Conservation (phyloP, 2,888 invertebrate genomes). For the Ceriagrion tenellum region DNA sequence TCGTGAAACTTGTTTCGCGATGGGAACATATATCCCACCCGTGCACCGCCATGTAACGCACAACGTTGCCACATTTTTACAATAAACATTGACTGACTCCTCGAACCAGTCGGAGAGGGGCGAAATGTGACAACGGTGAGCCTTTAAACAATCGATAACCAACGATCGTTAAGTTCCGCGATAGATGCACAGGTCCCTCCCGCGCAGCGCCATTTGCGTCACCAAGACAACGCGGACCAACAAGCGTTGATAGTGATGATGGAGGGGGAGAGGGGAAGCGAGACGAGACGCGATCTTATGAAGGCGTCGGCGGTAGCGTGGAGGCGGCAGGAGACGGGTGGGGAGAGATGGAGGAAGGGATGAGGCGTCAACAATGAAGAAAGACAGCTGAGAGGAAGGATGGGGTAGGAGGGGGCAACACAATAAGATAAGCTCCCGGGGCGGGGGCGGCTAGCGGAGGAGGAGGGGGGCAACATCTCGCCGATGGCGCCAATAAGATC, state of each 20-base stretch:
- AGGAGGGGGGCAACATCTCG: neutral
- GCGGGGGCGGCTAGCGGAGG: neutral
- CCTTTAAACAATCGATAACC: too few species aligned
- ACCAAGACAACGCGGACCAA: neutral
- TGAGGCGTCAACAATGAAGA: conserved; percentile 47
- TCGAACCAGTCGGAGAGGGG: too few species aligned
- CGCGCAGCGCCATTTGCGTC: neutral
- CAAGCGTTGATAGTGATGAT: neutral
- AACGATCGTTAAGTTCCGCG: too few species aligned
- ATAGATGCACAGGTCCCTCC: too few species aligned
- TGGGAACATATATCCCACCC: too few species aligned
- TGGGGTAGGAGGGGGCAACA: neutral
- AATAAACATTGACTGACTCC: too few species aligned
- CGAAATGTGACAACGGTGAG: too few species aligned
- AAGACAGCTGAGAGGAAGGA: neutral
- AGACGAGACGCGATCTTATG: neutral
- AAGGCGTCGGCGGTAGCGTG: neutral
- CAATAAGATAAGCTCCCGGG: conserved; percentile 30
- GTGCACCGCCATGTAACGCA: too few species aligned
- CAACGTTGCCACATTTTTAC: too few species aligned
- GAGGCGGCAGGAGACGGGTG: neutral
- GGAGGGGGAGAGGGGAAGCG: neutral
- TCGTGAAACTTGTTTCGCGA: too few species aligned
- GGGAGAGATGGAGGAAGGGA: too few species aligned
- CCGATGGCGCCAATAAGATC: conserved; percentile 24